These are phyloP conservation scores for Lasioglossum pauxillum DNA, from an alignment of 2,888 invertebrate species.

Conservation along the genomic window DNA sequence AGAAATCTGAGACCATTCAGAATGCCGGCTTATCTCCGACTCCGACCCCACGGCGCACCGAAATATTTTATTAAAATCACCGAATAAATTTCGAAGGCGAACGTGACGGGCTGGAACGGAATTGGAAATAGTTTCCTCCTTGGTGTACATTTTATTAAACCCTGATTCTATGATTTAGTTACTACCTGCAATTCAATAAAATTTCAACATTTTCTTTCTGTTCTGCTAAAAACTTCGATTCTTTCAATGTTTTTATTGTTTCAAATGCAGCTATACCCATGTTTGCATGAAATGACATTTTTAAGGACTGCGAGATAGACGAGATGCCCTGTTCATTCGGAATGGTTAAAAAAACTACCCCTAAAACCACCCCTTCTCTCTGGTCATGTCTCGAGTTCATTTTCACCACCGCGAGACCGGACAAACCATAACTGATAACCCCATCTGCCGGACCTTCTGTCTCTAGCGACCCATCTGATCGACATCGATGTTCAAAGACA, in stretches of 20 bases:
- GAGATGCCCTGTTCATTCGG: background rate
- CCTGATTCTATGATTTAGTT: background rate
- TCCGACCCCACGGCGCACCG: constrained; percentile 15
- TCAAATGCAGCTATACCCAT: too few relatives aligned
- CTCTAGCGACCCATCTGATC: background rate
- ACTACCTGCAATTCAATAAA: background rate
- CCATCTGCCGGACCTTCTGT: background rate
- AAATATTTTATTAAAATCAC: constrained; percentile 49
- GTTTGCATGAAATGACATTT: too few relatives aligned
- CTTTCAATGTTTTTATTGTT: too few relatives aligned
- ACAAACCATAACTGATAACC: background rate
- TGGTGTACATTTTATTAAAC: background rate
- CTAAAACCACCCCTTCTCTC: background rate
- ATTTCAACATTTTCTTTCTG: background rate
- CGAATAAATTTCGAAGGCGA: constrained; percentile 40
- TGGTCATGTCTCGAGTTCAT: background rate
- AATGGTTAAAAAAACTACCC: background rate
- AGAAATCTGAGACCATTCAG: constrained; percentile 16
- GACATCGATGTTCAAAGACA: background rate
- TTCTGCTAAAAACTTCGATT: too few relatives aligned
- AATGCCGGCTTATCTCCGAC: constrained; percentile 25
- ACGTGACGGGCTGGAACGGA: background rate
- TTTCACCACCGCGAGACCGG: background rate
- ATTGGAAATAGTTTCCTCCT: background rate
- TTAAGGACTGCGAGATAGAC: too few relatives aligned